phyloP scores from a whole-genome alignment of 2,113 vertebrate species.

The Channa maculata region DNA sequence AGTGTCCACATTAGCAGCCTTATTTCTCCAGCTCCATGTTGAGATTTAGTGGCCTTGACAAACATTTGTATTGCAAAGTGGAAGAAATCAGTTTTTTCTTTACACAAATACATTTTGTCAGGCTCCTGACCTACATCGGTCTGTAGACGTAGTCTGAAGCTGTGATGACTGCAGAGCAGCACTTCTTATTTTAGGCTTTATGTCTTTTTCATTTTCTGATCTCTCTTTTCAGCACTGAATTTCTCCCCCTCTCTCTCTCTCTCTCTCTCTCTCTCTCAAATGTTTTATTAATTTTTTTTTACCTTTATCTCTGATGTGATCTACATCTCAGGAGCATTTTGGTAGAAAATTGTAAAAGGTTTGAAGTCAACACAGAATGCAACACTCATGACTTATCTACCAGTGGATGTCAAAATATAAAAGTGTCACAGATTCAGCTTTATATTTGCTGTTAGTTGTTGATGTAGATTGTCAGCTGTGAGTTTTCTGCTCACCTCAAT shows the following conservation, averaged over 20 bases:
- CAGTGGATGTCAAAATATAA: background rate
- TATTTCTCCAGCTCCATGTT: background rate
- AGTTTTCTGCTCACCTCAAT: constrained; percentile 32
- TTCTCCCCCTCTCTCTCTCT: background rate
- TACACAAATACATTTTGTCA: background rate
- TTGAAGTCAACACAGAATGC: background rate
- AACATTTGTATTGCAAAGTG: constrained; percentile 18
- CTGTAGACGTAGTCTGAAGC: constrained; percentile 18
- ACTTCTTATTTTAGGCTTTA: background rate
- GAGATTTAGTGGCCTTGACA: constrained; percentile 12
- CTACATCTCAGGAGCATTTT: background rate
- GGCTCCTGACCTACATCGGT: constrained; percentile 36
- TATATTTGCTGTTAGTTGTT: constrained; percentile 1
- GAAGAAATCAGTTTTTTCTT: background rate
- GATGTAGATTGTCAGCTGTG: constrained; percentile 35
- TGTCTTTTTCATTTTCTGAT: background rate
- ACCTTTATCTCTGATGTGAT: constrained; percentile 4
- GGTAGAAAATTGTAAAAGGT: background rate
- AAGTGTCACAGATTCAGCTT: constrained; percentile 1
- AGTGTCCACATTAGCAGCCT: too few species aligned
- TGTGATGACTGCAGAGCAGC: constrained; percentile 9
- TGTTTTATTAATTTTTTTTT: background rate
- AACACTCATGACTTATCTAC: background rate
- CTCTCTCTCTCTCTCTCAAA: background rate
- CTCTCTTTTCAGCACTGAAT: constrained; percentile 2